Evolutionary conservation across 2,797 vertebrate genomes (phyloP).

Genomic region (Phrynocephalus vlangalii): DNA sequence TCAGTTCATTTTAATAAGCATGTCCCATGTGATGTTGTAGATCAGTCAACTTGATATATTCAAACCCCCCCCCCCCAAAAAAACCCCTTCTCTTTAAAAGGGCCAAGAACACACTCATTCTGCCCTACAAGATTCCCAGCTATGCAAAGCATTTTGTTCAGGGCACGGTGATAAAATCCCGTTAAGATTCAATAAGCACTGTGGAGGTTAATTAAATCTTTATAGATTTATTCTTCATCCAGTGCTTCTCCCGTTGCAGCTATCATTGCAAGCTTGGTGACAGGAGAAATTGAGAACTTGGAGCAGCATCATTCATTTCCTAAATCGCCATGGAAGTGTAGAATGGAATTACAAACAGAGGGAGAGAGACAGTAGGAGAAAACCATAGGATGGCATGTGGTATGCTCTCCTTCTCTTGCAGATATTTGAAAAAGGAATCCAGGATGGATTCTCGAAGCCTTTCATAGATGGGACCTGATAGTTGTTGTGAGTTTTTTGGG

Average conservation of each 20-base stretch:
- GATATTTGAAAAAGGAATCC: constrained; percentile 20
- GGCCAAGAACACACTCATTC: background rate
- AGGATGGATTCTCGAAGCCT: no score
- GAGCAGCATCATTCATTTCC: constrained; percentile 61
- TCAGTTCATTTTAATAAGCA: background rate
- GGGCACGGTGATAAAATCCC: constrained; percentile 69
- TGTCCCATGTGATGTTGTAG: constrained; percentile 39
- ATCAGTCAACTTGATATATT: constrained; percentile 36
- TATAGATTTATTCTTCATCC: constrained; percentile 75
- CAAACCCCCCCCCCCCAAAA: background rate
- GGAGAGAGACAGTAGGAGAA: constrained; percentile 11
- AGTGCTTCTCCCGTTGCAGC: constrained; percentile 60
- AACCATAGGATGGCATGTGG: constrained; percentile 29
- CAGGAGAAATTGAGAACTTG: constrained; percentile 67
- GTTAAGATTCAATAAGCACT: constrained; percentile 67
- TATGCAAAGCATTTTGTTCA: constrained; percentile 61
- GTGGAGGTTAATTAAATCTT: constrained; percentile 78
- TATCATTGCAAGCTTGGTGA: constrained; percentile 61
- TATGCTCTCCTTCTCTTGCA: constrained; percentile 6
- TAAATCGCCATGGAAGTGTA: constrained; percentile 41
- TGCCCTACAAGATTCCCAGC: constrained; percentile 51
- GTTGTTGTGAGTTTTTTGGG: no score
- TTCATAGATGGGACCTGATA: no score
- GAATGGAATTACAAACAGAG: constrained; percentile 19
- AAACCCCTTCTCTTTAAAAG: constrained; percentile 38